phyloP scores from a whole-genome alignment of 2,113 vertebrate species.

The Anhinga anhinga region DNA sequence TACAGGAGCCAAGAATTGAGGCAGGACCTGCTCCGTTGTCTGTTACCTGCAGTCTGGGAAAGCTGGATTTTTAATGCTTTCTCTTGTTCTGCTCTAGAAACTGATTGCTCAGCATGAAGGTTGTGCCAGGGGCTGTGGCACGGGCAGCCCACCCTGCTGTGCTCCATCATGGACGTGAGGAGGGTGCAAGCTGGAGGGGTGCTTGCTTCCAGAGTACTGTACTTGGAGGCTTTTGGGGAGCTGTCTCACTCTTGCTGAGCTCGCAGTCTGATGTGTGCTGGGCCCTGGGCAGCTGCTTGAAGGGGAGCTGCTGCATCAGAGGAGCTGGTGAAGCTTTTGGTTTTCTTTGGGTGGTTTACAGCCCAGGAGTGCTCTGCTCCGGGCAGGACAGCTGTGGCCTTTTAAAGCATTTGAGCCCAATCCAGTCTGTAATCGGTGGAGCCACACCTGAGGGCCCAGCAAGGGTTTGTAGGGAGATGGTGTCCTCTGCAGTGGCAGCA shows the following conservation, averaged over 20 bases:
- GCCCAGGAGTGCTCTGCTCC: neutral
- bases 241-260: neutral
- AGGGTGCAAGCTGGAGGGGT: neutral
- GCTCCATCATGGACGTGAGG: fast-evolving
- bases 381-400: neutral
- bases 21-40: neutral
- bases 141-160: neutral
- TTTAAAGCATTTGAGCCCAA: neutral
- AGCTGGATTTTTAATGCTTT: neutral
- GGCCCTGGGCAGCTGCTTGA: neutral
- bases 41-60: neutral
- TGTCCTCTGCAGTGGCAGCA: neutral
- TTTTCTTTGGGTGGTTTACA: neutral
- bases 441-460: neutral
- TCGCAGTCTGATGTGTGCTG: neutral
- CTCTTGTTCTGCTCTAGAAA: neutral
- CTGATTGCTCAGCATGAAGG: fast-evolving
- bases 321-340: neutral
- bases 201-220: neutral
- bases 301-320: neutral
- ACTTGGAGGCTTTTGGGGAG: neutral
- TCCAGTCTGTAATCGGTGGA: neutral
- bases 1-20: neutral
- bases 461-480: neutral
- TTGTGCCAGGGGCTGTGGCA: neutral